phyloP scores from a whole-genome alignment of 2,113 vertebrate genomes.

The human (Homo sapiens) region DNA sequence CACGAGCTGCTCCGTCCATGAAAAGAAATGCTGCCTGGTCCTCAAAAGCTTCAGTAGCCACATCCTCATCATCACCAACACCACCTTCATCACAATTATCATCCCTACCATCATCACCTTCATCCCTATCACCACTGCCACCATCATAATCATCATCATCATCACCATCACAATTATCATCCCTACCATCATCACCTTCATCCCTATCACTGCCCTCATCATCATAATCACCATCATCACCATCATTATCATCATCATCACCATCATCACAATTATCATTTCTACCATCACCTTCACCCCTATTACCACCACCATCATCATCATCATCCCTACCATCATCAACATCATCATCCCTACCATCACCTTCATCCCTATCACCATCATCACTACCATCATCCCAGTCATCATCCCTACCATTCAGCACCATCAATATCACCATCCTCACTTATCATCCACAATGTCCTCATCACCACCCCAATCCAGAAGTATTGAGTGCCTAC shows the following conservation, averaged over 20 bases:
- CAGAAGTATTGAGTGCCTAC: fast-evolving
- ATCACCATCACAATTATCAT: not conserved
- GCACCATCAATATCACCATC: not conserved
- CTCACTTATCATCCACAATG: not conserved
- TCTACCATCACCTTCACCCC: no score
- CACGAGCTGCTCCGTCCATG: not conserved
- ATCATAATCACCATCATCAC: no score
- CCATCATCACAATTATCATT: no score
- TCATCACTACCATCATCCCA: not conserved
- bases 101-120: not conserved
- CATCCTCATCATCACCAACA: not conserved
- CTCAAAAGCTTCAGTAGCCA: no score
- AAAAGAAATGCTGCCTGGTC: not conserved
- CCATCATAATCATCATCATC: not conserved
- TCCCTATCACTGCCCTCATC: not conserved
- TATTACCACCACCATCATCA: no score
- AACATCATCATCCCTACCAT: no score
- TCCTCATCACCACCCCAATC: not conserved
- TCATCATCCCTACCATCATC: no score
- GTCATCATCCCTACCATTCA: not conserved
- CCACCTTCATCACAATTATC: not conserved
- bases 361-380: not conserved
- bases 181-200: not conserved
- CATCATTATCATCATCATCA: no score
- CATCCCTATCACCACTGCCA: not conserved